Base-by-base conservation (phyloP, 2,113 vertebrate genomes). In the Dinomys branickii region DNA sequence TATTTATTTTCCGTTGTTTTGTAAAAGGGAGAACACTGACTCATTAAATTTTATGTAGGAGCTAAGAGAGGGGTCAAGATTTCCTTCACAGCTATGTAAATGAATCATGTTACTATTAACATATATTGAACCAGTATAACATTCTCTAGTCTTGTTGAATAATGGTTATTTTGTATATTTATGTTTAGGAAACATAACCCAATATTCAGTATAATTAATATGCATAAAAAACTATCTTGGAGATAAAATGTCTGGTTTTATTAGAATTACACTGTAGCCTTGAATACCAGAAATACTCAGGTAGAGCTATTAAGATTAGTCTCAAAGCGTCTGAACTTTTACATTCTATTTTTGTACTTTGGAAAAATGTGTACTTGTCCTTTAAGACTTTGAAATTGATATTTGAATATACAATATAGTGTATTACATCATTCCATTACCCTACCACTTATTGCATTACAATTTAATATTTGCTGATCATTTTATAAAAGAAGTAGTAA, bases 351-450 rank as follows among this genome's bases (percentile, higher is more conserved):
- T 67, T 83, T 19, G n/a, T 1, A 38, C 22, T 90, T 94, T 63
- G 33, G n/a, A 85, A 88, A 78, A 95, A 33, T 19, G 17, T 63
- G 56, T 88, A 47, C 28, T 96, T 88, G 6, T 19, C 50, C n/a
- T 82, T 91, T 96, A 88, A 85, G 88, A 38, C 33, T 65, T 86
- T 83, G 78, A 95, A 14, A 17, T 58, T 2, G 1, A 69, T 86
- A 86, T 82, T 41, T 86, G n/a, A 77, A 63, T 54, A 77, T 24
- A 90, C 20, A 94, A 1, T 69, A 2, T 11, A 56, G 13, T 26
- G 59, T 30, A 88, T 19, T 78, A 26, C 90, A 22, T n/a, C 16
- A 73, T 85, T 88, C 10, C 38, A 87, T 90, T 90, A 92, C 44
- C 3, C 19, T 2, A 54, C 3, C 3, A 41, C 12, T 90, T 93